These are phyloP conservation scores for Calephelis virginiensis DNA, from an alignment of 1,140 invertebrate species.

Conservation along the genomic window DNA sequence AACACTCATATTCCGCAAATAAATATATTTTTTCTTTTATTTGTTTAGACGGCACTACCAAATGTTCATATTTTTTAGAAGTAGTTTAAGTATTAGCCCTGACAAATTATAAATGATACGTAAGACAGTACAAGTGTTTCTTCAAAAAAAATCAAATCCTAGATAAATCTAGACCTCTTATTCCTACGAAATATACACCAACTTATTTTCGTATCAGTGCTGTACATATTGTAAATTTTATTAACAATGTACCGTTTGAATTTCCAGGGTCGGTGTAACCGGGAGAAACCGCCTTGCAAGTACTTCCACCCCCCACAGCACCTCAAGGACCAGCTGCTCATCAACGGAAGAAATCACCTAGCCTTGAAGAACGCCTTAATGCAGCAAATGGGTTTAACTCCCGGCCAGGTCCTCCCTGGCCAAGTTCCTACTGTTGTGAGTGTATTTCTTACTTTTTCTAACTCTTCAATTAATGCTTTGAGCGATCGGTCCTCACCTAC, in stretches of 20 bases:
- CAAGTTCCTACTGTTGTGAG: slow-evolving; percentile 95
- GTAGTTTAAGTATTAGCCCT: no score
- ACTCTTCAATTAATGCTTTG: slow-evolving; percentile 49
- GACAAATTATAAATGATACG: no score
- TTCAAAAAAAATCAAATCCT: no score
- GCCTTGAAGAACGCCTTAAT: slow-evolving; percentile 97
- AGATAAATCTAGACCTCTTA: no score
- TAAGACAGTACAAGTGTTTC: no score
- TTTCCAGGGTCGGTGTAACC: slow-evolving; percentile 98
- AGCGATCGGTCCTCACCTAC: slow-evolving; percentile 66
- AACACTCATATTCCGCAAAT: no score
- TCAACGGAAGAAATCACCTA: slow-evolving; percentile 99
- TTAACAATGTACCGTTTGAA: slow-evolving; percentile 29
- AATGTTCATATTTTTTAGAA: no score
- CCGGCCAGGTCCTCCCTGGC: slow-evolving; percentile 92
- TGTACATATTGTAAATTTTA: neutral
- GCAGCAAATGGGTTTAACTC: slow-evolving; percentile 96
- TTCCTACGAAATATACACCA: no score
- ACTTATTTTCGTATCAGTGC: neutral
- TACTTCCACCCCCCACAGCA: slow-evolving; percentile 99
- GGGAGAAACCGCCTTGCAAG: slow-evolving; percentile 99
- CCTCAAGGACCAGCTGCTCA: slow-evolving; percentile 99
- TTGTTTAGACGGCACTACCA: no score
- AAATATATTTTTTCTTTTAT: no score
- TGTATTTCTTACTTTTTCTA: slow-evolving; percentile 43